These are phyloP conservation scores for Gobiocypris rarus DNA, from an alignment of 2,113 vertebrate genomes.

Conservation along the genomic window DNA sequence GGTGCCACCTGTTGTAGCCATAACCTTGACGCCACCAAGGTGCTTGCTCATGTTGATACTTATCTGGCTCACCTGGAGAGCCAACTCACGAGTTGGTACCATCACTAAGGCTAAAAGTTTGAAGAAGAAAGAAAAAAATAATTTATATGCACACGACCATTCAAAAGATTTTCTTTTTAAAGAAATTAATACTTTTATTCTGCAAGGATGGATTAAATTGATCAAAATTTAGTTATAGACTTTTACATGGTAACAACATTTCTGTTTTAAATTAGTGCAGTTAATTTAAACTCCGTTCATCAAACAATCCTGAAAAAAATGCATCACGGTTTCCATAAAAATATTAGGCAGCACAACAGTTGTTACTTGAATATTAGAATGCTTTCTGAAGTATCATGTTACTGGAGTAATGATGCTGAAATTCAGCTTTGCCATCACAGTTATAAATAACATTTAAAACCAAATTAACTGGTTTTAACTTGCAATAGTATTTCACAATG, in stretches of 20 bases:
- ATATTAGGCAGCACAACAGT: too few species aligned
- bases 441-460: too few species aligned
- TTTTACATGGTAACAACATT: not conserved
- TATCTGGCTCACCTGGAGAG: constrained; percentile 81
- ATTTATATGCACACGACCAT: not conserved
- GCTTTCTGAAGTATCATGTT: too few species aligned
- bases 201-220: not conserved
- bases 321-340: too few species aligned
- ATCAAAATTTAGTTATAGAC: not conserved
- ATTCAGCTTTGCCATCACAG: too few species aligned
- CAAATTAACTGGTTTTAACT: too few species aligned
- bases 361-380: too few species aligned
- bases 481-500: too few species aligned
- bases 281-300: too few species aligned
- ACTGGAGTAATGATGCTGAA: too few species aligned
- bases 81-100: constrained; percentile 81
- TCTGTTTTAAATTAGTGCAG: too few species aligned
- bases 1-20: constrained; percentile 83
- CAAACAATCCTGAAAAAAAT: too few species aligned
- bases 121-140: not conserved
- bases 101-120: constrained; percentile 73
- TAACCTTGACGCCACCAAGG: constrained; percentile 79
- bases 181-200: not conserved
- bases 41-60: constrained; percentile 81
- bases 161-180: not conserved